Evolutionary conservation across 2,113 vertebrate species (phyloP).

Genomic region (Halichoerus grypus): DNA sequence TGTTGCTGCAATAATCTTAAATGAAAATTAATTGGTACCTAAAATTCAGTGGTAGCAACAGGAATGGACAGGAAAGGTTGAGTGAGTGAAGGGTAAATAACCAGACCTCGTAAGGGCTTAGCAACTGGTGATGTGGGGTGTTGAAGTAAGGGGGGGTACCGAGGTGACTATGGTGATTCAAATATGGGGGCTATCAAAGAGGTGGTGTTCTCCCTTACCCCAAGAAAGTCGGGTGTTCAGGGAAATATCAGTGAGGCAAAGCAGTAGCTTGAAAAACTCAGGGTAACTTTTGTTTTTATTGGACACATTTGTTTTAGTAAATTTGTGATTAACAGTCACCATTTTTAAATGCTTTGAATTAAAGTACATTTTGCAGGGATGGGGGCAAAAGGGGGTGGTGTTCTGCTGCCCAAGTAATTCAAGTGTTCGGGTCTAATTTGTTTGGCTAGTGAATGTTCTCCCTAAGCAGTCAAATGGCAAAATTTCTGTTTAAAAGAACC

Average conservation of each 20-base stretch:
- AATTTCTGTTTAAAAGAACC: conserved; percentile 38
- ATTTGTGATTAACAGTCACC: neutral
- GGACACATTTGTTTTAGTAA: conserved; percentile 19
- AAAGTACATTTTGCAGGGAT: neutral
- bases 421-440: conserved; percentile 43
- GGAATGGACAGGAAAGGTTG: neutral
- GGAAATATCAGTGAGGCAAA: conserved; percentile 30
- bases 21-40: conserved; percentile 53
- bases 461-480: neutral
- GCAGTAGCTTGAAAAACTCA: neutral
- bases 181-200: neutral
- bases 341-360: conserved; percentile 54
- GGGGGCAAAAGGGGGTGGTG: neutral
- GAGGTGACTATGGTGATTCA: neutral
- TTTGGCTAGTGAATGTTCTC: conserved; percentile 40
- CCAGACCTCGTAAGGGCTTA: neutral
- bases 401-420: conserved; percentile 48
- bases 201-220: neutral
- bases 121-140: neutral
- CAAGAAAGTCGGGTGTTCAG: neutral
- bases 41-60: conserved; percentile 47
- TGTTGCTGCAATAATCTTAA: neutral
- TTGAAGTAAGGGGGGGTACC: neutral
- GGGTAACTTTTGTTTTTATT: conserved; percentile 39
- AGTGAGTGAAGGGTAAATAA: neutral